Conservation (phyloP, 2,888 invertebrate genomes). For the Eupithecia insigniata region DNA sequence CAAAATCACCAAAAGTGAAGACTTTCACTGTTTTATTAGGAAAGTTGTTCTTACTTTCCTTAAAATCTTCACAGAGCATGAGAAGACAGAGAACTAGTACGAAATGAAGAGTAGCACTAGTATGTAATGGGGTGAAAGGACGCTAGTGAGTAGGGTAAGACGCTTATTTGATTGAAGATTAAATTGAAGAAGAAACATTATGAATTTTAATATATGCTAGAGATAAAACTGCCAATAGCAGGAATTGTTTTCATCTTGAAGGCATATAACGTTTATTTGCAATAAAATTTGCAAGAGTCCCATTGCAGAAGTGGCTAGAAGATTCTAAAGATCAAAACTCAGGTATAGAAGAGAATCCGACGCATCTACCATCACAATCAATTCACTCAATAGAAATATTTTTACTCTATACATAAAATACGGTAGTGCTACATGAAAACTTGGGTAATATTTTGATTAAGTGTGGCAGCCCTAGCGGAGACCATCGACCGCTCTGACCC, state of each 20-base stretch:
- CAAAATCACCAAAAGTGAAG: neutral
- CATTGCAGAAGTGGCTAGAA: neutral
- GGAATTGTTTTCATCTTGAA: neutral
- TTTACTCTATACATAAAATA: too few relatives aligned
- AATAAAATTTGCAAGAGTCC: neutral
- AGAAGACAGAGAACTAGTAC: neutral
- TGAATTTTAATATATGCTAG: neutral
- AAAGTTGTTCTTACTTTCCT: neutral
- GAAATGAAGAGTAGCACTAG: too few relatives aligned
- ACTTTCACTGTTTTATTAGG: neutral
- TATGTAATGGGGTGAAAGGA: neutral
- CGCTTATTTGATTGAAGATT: neutral
- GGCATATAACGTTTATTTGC: neutral
- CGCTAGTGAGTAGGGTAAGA: neutral
- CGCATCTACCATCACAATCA: neutral
- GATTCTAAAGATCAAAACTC: neutral
- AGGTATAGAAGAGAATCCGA: neutral
- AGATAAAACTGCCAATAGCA: neutral
- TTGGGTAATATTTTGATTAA: neutral
- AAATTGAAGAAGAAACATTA: neutral
- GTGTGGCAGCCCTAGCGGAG: slow-evolving; percentile 38
- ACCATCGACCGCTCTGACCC: slow-evolving; percentile 53
- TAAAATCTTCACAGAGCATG: neutral
- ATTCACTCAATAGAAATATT: neutral
- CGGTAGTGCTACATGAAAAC: neutral